Base-by-base conservation (phyloP, 2,113 vertebrate species). In the Oreotrochilus melanogaster region DNA sequence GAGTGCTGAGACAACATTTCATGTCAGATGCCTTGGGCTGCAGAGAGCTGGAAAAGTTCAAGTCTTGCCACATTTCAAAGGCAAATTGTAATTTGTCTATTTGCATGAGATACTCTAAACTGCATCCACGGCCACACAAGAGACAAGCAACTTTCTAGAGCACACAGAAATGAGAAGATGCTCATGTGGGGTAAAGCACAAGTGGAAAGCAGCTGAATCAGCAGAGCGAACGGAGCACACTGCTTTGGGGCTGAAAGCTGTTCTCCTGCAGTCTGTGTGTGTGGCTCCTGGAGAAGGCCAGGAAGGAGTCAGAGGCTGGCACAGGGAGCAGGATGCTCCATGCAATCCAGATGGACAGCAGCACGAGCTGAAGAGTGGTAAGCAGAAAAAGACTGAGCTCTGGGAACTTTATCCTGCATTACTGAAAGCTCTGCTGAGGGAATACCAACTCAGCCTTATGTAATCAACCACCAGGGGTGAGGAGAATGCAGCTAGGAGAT, bases 401-500 rank as follows among this genome's bases (percentile, higher is more conserved):
- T 87, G 83, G 93, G 50, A 95, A 94, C 66, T 74, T 73, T 39
- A 81, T 82, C 89, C 85, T 86, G 78, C 86, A 47, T 86, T 76
- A 88, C 21, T 4, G 73, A 61, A 45, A 90, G 90, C 65, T 66
- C 64, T 39, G 80, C 86, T 60, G 76, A 71, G 69, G 1, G 4
- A 92, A 78, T 9, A 91, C 28, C 73, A 79, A 94, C 45, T 72
- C 21, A 57, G 69, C 87, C 61, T 96, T 97, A 91, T 60, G 30
- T 92, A 96, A 97, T n/a, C 43, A 78, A 24, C n/a, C 6, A 31
- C 2, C 30, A 37, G 18, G 18, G 70, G 65, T 45, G 91, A 93
- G 74, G 70, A 96, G 83, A 80, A 9, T 24, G 61, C 25, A 74
- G 92, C 89, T 65, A 16, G 84, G 78, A 89, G 96, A 89, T 96